Evolutionary conservation across 2,888 invertebrate species (phyloP).

Genomic region (Germaria angustata): DNA sequence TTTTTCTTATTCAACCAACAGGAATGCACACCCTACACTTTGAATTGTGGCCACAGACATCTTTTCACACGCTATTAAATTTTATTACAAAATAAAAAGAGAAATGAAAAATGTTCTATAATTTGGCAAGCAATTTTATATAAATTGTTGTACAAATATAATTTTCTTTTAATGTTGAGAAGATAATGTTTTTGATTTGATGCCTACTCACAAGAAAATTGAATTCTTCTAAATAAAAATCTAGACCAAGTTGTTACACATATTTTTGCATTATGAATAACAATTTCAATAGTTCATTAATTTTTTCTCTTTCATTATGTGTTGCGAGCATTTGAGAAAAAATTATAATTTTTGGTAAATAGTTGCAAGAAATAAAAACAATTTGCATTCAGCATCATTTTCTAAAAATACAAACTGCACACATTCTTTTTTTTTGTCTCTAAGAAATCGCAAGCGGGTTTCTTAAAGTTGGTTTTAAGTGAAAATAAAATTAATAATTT

Average conservation of each 20-base stretch:
- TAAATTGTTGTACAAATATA: background rate
- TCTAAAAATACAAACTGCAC: constrained; percentile 51
- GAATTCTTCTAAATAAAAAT: constrained; percentile 37
- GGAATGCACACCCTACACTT: no score
- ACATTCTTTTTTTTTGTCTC: background rate
- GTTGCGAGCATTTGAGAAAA: constrained; percentile 2
- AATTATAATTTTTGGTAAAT: constrained; percentile 28
- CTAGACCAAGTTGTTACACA: constrained; percentile 53
- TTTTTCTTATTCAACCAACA: no score
- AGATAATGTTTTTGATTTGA: constrained; percentile 1
- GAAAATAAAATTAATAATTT: background rate
- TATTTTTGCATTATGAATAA: constrained; percentile 52
- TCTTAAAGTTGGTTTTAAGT: background rate
- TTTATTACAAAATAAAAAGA: constrained; percentile 5
- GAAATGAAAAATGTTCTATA: background rate
- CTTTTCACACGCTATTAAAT: background rate
- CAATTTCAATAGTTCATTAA: background rate
- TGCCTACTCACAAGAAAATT: constrained; percentile 1
- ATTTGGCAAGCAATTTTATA: background rate
- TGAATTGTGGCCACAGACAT: background rate
- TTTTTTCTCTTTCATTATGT: background rate
- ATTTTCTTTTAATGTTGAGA: background rate
- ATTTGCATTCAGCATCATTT: constrained; percentile 62
- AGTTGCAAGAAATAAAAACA: constrained; percentile 15
- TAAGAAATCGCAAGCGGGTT: background rate